Percentiles rank a stretch among this genome's conserved stretches.
phyloP scores from a whole-genome alignment of 2,113 vertebrate genomes.

The Rhabdornis inornatus region DNA sequence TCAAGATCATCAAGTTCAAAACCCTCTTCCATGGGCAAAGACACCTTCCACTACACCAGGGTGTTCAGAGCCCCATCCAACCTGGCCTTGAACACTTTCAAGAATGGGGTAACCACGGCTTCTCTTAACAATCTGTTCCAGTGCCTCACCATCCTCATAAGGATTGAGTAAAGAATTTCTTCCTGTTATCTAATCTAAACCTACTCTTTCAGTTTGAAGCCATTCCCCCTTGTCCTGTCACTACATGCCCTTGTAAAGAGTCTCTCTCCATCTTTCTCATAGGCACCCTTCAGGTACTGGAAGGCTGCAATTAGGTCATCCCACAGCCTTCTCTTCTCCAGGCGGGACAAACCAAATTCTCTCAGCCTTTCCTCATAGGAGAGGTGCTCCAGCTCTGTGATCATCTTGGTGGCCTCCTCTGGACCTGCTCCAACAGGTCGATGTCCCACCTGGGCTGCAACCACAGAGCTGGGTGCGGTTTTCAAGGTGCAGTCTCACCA shows the following conservation, averaged over 20 bases:
- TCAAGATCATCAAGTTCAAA: neutral
- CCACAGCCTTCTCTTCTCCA: neutral
- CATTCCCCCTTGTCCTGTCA: neutral
- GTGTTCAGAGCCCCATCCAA: neutral
- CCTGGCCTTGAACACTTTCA: neutral
- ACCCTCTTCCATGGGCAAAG: neutral
- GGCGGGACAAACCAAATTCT: neutral
- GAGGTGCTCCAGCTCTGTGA: neutral
- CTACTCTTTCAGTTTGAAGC: neutral
- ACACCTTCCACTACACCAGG: neutral
- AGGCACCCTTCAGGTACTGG: neutral
- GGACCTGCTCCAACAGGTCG: accelerated
- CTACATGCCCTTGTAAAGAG: neutral
- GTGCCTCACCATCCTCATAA: neutral
- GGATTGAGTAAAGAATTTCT: neutral
- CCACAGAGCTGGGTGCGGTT: neutral
- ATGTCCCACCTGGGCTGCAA: too few relatives aligned
- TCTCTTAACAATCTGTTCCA: neutral
- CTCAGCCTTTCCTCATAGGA: neutral
- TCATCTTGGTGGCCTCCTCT: neutral
- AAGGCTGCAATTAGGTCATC: neutral
- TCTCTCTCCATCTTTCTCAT: neutral
- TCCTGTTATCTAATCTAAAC: neutral
- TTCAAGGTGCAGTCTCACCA: neutral
- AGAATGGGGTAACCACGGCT: neutral